Percentiles rank a stretch among this genome's conserved stretches.
Evolutionary conservation across 2,797 vertebrate genomes (phyloP).

Genomic region (Thamnophis elegans): DNA sequence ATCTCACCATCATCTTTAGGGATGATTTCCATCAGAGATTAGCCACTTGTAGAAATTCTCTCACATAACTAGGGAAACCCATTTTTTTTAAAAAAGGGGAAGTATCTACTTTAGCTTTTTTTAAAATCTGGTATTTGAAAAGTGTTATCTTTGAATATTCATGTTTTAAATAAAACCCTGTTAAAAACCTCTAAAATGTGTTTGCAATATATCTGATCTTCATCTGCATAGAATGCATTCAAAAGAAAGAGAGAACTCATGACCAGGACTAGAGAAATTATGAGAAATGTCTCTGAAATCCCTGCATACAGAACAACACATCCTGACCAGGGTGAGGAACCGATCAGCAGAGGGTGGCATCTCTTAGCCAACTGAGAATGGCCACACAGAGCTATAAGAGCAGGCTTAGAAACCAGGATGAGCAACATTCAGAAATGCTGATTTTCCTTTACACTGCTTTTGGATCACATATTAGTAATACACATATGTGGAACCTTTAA

Average conservation of each 20-base stretch:
- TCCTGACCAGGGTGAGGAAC: not conserved
- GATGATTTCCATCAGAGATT: not conserved
- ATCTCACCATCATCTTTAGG: not conserved
- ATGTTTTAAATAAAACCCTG: slow-evolving; percentile 19
- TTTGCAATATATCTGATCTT: not conserved
- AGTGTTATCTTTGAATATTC: not conserved
- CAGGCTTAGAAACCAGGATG: not conserved
- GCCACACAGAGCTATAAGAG: not conserved
- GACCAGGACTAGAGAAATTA: not conserved
- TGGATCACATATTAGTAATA: not conserved
- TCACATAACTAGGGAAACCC: not conserved
- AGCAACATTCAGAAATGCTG: not conserved
- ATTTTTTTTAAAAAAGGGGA: not conserved
- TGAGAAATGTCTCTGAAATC: not conserved
- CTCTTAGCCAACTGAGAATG: not conserved
- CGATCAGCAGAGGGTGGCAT: not conserved
- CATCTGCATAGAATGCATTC: not conserved
- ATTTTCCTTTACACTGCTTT: not conserved
- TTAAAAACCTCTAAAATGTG: slow-evolving; percentile 6
- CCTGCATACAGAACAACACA: not conserved
- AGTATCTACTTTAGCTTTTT: slow-evolving; percentile 8
- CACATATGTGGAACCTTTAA: not conserved
- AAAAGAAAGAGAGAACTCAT: not conserved
- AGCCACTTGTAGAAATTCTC: not conserved
- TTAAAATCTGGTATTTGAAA: slow-evolving; percentile 7